phyloP scores from a whole-genome alignment of 2,113 vertebrate genomes.

The Pterophyllum scalare region DNA sequence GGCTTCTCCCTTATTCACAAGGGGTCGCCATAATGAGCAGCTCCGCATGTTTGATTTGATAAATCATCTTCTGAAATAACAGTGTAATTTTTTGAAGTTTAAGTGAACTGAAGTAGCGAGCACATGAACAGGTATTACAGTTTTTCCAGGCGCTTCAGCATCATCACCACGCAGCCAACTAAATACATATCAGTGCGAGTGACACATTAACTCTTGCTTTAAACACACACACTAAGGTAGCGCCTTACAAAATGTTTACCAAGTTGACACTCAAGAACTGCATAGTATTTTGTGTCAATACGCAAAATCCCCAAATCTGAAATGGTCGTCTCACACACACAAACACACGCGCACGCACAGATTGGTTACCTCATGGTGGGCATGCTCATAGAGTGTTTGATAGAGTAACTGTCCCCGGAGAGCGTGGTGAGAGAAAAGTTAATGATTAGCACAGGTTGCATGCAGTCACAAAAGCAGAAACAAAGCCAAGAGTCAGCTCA shows the following conservation, averaged over 20 bases:
- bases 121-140: background rate
- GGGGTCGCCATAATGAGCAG: background rate
- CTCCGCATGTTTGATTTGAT: background rate
- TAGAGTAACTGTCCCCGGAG: conserved; percentile 89
- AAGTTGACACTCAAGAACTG: background rate
- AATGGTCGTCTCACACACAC: background rate
- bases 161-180: background rate
- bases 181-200: background rate
- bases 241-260: no score
- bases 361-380: conserved; percentile 93
- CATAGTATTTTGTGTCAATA: background rate
- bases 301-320: background rate
- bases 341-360: background rate
- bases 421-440: conserved; percentile 78
- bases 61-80: background rate
- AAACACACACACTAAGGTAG: no score
- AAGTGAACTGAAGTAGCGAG: background rate
- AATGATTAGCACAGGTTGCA: conserved; percentile 65
- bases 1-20: background rate
- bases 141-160: background rate
- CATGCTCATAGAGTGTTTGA: conserved; percentile 97
- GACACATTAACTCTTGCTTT: background rate
- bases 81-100: background rate
- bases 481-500: conserved; percentile 3
- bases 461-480: background rate